These are phyloP conservation scores for Spizaetus ornatus DNA, from an alignment of 2,113 vertebrate species.

Conservation along the genomic window DNA sequence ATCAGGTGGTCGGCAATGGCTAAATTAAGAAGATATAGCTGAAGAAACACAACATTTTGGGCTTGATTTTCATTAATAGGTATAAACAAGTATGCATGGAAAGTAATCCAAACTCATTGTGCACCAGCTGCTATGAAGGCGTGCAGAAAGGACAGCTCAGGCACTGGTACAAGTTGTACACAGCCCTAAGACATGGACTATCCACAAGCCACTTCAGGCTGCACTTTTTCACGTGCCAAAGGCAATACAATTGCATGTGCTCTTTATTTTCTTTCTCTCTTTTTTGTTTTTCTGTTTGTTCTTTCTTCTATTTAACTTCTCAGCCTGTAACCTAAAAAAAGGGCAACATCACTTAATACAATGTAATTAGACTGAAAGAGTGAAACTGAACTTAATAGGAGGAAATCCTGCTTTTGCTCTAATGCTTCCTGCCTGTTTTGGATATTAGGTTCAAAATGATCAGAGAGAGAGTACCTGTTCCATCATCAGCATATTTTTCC, in stretches of 20 bases:
- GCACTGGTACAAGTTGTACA: background rate
- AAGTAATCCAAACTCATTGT: background rate
- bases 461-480: background rate
- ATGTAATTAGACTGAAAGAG: background rate
- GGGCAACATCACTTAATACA: background rate
- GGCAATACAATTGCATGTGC: background rate
- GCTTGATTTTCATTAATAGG: background rate
- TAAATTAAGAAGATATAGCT: background rate
- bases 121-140: background rate
- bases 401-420: slow-evolving; percentile 41
- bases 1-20: background rate
- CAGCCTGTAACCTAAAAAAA: background rate
- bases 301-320: background rate
- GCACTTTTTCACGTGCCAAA: background rate
- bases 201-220: background rate
- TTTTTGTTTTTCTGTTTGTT: background rate
- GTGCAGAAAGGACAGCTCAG: background rate
- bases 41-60: background rate
- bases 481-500: background rate
- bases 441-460: background rate
- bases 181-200: background rate
- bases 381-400: slow-evolving; percentile 8
- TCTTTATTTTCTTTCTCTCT: background rate
- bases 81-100: background rate
- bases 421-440: slow-evolving; percentile 23